Base-by-base conservation (phyloP, 2,113 vertebrate species). In the Psettodes erumei region DNA sequence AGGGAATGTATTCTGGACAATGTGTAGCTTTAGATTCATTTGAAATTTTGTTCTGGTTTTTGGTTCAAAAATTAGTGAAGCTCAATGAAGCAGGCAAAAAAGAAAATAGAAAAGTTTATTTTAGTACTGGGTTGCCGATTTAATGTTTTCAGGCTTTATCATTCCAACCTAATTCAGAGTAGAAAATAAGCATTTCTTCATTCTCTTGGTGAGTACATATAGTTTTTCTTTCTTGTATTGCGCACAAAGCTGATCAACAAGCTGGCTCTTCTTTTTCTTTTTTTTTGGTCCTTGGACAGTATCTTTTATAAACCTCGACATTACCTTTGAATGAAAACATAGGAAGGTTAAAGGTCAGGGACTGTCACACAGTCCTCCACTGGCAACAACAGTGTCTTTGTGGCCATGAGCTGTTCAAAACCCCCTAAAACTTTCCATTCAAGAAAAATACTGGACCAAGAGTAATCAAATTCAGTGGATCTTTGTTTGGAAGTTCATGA, bases 341-440 rank as follows among this genome's bases (percentile, higher is more conserved):
- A 18, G 48, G 62, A 61, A 71, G 72, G 77, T 82, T 47, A 84
- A 71, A 78, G 69, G 73, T 70, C 62, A 81, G 66, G 70, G 68
- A 65, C n/a, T 45, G 35, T 59, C 1, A 38, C 27, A 9, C 28
- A 37, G 15, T 13, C 42, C 1, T 33, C 5, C 5, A 1, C 5
- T 40, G 70, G 47, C 33, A 62, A 42, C 12, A 43, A 40, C 7
- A 15, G 21, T 33, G 62, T 40, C 28, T 13, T 73, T 58, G 40
- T 60, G 15, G 6, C 56, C 25, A 37, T 33, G 5, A 59, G 32
- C 1, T 47, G n/a, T 5, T 11, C 5, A 7, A 38, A 43, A 42
- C 28, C 25, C 5, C 6, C 0, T 1, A n/a, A 28, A 27, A n/a
- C n/a, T n/a, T n/a, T n/a, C n/a, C n/a, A n/a, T 56, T 54, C 6